phyloP scores from a whole-genome alignment of 2,888 invertebrate species.

The Acholoe squamosa region DNA sequence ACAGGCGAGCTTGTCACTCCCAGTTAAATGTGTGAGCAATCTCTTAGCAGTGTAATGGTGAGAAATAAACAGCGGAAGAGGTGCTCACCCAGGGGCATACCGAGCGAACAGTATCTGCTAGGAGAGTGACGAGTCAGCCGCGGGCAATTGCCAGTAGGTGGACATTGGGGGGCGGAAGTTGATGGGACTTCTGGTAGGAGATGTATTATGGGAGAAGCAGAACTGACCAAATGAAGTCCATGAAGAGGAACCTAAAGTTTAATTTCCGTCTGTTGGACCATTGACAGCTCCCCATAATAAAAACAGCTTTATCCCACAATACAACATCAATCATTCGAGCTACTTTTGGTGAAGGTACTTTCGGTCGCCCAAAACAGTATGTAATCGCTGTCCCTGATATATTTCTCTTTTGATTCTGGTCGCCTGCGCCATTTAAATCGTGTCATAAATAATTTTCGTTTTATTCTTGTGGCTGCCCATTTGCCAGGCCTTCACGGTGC shows the following conservation, averaged over 20 bases:
- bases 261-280: conserved; percentile 25
- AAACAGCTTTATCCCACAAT: conserved; percentile 38
- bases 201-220: conserved; percentile 32
- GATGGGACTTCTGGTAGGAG: conserved; percentile 7
- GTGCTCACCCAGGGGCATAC: neutral
- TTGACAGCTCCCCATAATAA: neutral
- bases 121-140: conserved; percentile 7
- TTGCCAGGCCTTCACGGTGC: no score
- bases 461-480: neutral
- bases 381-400: conserved; percentile 44
- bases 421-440: neutral
- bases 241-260: conserved; percentile 4
- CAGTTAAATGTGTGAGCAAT: neutral
- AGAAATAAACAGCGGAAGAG: neutral
- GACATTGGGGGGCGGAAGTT: neutral
- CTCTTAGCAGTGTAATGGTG: conserved; percentile 1
- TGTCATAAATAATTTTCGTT: neutral
- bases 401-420: conserved; percentile 36
- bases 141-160: conserved; percentile 19
- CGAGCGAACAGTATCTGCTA: neutral
- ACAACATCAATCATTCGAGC: neutral
- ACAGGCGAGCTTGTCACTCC: neutral
- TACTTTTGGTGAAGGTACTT: neutral
- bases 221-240: conserved; percentile 30
- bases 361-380: neutral